Evolutionary conservation across 2,888 invertebrate species (phyloP).

Genomic region (Spicauda simplicius): DNA sequence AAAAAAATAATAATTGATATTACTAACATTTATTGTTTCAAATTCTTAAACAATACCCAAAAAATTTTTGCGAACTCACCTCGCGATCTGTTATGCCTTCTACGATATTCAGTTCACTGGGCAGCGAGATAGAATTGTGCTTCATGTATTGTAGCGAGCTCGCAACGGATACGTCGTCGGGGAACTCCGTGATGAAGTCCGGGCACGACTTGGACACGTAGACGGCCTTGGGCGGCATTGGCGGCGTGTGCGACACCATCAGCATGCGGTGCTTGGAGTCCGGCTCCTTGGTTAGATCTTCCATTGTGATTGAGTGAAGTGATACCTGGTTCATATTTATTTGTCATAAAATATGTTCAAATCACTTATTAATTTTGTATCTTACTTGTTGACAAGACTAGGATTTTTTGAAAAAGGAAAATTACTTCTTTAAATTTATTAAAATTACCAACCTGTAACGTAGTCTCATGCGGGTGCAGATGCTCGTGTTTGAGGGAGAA

Average conservation of each 20-base stretch:
- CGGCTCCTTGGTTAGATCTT: conserved; percentile 92
- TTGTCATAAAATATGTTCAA: too few relatives aligned
- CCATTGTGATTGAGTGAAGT: conserved; percentile 94
- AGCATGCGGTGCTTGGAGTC: conserved; percentile 93
- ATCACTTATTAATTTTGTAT: too few relatives aligned
- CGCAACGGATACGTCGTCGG: conserved; percentile 45
- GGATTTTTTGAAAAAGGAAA: too few relatives aligned
- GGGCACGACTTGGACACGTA: conserved; percentile 93
- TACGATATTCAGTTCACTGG: conserved; percentile 57
- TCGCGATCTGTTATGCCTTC: conserved; percentile 46
- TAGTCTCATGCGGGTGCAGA: conserved; percentile 88
- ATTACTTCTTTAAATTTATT: too few relatives aligned
- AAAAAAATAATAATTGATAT: too few relatives aligned
- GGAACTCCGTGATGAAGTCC: conserved; percentile 79
- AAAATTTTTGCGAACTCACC: conserved; percentile 43
- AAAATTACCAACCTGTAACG: conserved; percentile 82
- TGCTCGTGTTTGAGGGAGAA: conserved; percentile 91
- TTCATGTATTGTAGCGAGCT: conserved; percentile 41
- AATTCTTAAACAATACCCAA: too few relatives aligned
- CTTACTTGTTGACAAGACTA: too few relatives aligned
- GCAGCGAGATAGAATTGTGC: conserved; percentile 55
- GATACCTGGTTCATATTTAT: conserved; percentile 82
- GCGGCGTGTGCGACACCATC: conserved; percentile 89
- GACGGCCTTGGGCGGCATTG: conserved; percentile 72
- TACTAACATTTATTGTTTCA: neutral